A percentile compares a stretch with the other conserved stretches of the same genome.
phyloP scores from a whole-genome alignment of 2,113 vertebrate genomes.

The Ictidomys tridecemlineatus region DNA sequence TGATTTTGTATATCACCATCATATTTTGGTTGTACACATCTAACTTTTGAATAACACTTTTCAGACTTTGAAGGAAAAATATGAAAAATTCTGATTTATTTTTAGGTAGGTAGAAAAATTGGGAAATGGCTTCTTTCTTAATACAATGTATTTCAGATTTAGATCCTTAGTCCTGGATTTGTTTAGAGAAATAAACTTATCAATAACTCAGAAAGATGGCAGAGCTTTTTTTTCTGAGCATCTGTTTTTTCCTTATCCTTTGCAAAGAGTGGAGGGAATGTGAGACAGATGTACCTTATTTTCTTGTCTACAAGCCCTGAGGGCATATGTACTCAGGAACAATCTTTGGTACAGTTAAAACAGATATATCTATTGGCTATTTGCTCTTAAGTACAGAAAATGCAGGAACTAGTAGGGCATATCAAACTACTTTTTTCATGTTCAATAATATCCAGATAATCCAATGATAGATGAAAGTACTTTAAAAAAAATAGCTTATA shows the following conservation, averaged over 20 bases:
- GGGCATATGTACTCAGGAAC: neutral
- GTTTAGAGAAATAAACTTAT: neutral
- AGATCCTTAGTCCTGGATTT: neutral
- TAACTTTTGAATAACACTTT: conserved; percentile 6
- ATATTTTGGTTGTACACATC: neutral
- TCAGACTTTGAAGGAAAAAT: neutral
- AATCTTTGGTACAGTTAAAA: conserved; percentile 31
- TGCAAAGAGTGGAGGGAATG: neutral
- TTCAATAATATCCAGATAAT: neutral
- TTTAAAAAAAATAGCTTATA: neutral
- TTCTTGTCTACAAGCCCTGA: neutral
- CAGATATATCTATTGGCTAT: neutral
- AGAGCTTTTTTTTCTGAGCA: neutral
- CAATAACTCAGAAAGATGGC: neutral
- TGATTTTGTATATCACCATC: neutral
- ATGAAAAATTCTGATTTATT: neutral
- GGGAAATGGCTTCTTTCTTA: neutral
- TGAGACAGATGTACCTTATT: conserved; percentile 46
- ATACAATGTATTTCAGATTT: neutral
- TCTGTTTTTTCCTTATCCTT: conserved; percentile 13
- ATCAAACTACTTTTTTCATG: neutral
- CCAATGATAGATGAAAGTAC: neutral
- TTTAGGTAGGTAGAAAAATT: conserved; percentile 6
- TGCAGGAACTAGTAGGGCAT: neutral
- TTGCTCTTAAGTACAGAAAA: conserved; percentile 30